Base-by-base conservation (phyloP, 2,113 vertebrate species). In the Oryzias javanicus region DNA sequence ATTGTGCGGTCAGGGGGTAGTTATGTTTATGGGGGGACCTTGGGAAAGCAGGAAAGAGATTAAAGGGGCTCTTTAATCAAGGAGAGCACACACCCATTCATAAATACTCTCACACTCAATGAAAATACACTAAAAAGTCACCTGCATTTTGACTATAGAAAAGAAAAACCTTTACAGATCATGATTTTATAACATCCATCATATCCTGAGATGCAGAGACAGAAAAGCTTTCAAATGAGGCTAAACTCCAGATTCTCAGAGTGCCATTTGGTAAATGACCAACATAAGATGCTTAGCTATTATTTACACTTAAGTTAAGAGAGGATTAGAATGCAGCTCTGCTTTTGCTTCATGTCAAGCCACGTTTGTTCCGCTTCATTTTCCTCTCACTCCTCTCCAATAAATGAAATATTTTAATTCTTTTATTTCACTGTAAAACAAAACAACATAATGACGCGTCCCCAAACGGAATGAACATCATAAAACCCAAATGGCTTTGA, bases 211-310 rank as follows among this genome's bases (percentile, higher is more conserved):
- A 35, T 14, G 12, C 3, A 58, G 1, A 10, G 55, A 20, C n/a
- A 67, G 55, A 35, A 48, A 58, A 55, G 52, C 64, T 55, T 64
- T 58, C 1, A 25, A 72, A 70, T 76, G 86, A 70, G 75, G 90
- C 91, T 84, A 65, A 69, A 78, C 75, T 72, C 75, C 71, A 73
- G 53, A 70, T 49, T 72, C 71, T 89, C 74, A 89, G 72, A 49
- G 60, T 70, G 29, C 88, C 89, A 92, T 94, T 91, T 92, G 70
- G 75, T 78, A 91, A 92, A 93, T 91, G 89, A 94, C 81, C 79
- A 70, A 89, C 79, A 79, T 88, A 89, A 93, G 88, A 88, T 90
- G 87, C 92, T 93, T 91, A 91, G 84, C 91, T 14, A 1, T 93
- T 94, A 94, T 93, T 95, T 94, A 95, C 89, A 90, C 88, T 83